Evolutionary conservation across 2,113 vertebrate species (phyloP).

Genomic region (Zapornia atra): DNA sequence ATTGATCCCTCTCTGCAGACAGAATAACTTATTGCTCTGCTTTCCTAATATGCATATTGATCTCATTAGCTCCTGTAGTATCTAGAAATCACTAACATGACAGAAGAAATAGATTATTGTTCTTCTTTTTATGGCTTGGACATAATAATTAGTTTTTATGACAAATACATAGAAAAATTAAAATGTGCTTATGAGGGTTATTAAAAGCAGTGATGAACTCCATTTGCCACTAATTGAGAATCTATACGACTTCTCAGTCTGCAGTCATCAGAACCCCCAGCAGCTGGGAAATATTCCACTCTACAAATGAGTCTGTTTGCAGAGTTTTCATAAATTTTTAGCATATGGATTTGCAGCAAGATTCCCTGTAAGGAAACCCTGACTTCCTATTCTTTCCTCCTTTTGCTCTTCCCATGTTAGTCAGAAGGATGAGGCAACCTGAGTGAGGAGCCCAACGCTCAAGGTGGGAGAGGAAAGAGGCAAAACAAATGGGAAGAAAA

Average conservation of each 20-base stretch:
- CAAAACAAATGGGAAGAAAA: background rate
- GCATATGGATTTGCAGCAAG: background rate
- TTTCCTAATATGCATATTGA: background rate
- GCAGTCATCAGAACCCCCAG: background rate
- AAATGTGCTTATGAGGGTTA: background rate
- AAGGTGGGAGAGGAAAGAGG: rapidly evolving
- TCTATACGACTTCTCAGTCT: background rate
- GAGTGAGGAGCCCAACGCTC: background rate
- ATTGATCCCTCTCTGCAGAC: background rate
- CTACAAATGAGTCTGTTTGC: background rate
- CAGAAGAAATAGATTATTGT: background rate
- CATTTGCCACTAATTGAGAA: background rate
- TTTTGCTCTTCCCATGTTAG: background rate
- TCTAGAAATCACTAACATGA: background rate
- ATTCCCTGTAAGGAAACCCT: background rate
- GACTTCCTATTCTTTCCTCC: background rate
- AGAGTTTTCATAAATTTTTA: background rate
- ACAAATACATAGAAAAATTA: background rate
- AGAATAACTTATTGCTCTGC: background rate
- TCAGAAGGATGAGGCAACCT: background rate
- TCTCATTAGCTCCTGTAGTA: background rate
- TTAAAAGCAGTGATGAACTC: background rate
- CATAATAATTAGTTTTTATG: slow-evolving; percentile 2
- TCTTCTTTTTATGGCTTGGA: slow-evolving; percentile 35
- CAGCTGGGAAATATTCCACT: background rate